Base-by-base conservation (phyloP, 2,113 vertebrate genomes). In the Phyllostomus hastatus region DNA sequence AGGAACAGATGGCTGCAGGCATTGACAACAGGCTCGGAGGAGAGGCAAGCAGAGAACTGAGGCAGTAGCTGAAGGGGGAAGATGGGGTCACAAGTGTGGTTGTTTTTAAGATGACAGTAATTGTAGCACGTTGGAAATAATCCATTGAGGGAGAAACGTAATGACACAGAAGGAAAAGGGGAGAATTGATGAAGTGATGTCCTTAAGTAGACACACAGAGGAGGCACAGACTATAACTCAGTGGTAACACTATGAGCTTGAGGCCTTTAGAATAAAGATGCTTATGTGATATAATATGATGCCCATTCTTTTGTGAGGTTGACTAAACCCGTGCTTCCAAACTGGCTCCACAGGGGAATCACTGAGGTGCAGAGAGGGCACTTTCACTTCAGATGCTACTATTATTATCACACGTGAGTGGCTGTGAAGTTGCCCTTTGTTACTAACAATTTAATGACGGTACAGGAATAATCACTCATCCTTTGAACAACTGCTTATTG, bases 361-460 rank as follows among this genome's bases (percentile, higher is more conserved):
- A 28, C 15, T n/a, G 80, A 72, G 46, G 3, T 22, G 24, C 12
- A 26, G 35, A 31, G 35, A 69, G 10, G 28, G 54, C 1, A 16
- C 48, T 38, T 89, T 82, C 64, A 50, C 38, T 86, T 93, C 26
- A 57, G 41, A 69, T 35, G 66, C 14, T 67, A 38, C 72, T 80
- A n/a, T 93, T 72, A 94, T 64, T 19, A n/a, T 80, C 35, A 78
- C 72, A 92, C 90, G 48, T 46, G 8, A 85, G 35, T 70, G 43
- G 33, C 82, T 86, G 16, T 78, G 88, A 91, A 95, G 67, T 1
- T 75, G 48, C 67, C 82, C 88, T 91, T 78, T 82, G 70, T 94
- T 93, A 78, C n/a, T 76, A 93, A 70, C 28, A 69, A 43, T 86
- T 91, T 84, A 84, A 85, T 48, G 35, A 73, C 38, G 59, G 64